phyloP scores from a whole-genome alignment of 2,797 vertebrate genomes.

The Spondyliosoma cantharus region DNA sequence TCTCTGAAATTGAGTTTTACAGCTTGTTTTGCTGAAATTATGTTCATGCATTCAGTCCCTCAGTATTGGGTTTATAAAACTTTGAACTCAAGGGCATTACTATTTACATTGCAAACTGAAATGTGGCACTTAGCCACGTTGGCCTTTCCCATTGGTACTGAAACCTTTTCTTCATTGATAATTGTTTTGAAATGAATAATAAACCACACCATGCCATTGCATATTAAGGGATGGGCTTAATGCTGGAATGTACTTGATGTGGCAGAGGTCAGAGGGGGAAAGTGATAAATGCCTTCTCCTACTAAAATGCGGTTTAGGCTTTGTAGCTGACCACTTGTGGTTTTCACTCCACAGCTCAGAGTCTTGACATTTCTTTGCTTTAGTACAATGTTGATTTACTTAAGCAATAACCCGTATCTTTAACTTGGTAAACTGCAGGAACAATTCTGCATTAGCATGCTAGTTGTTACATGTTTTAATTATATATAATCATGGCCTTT shows the following conservation, averaged over 20 bases:
- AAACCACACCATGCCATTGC: constrained; percentile 25
- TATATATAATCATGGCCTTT: neutral
- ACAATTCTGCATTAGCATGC: neutral
- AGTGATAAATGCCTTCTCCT: constrained; percentile 49
- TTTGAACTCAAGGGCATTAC: neutral
- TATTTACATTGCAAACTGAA: constrained; percentile 17
- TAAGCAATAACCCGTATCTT: neutral
- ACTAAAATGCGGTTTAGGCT: constrained; percentile 39
- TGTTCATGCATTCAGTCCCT: neutral
- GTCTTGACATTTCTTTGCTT: neutral
- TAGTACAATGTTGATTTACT: neutral
- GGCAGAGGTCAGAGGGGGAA: constrained; percentile 44
- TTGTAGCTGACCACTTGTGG: constrained; percentile 41
- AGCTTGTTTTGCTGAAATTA: constrained; percentile 30
- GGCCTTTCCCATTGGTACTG: neutral
- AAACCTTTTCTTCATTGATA: constrained; percentile 2
- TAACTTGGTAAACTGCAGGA: neutral
- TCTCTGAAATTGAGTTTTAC: neutral
- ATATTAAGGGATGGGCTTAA: constrained; percentile 7
- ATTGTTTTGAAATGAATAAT: constrained; percentile 28
- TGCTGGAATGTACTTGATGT: constrained; percentile 34
- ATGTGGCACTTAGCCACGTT: neutral
- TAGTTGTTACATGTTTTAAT: neutral
- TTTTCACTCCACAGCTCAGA: constrained; percentile 25
- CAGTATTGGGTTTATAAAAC: neutral